These are phyloP conservation scores for Tachina fera DNA, from an alignment of 2,888 invertebrate genomes.

Conservation along the genomic window DNA sequence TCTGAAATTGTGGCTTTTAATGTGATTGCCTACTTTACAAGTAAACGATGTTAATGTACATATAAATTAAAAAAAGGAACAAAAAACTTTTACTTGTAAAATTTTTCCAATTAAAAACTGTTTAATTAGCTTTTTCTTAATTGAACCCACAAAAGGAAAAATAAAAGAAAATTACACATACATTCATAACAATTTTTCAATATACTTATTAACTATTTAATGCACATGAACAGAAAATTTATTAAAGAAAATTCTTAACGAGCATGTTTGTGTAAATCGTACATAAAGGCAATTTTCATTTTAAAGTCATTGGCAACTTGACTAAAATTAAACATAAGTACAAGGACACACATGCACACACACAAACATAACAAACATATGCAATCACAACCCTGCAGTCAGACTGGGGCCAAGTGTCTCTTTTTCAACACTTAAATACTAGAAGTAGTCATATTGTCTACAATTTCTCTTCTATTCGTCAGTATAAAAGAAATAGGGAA, in stretches of 20 bases:
- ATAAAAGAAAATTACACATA: background rate
- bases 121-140: conserved; percentile 55
- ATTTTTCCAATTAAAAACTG: conserved; percentile 63
- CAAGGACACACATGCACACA: background rate
- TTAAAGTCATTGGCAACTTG: conserved; percentile 28
- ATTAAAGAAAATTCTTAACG: conserved; percentile 34
- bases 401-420: too few relatives aligned
- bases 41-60: background rate
- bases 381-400: too few relatives aligned
- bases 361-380: too few relatives aligned
- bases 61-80: background rate
- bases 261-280: background rate
- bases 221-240: conserved; percentile 7
- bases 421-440: too few relatives aligned
- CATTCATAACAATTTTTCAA: background rate
- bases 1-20: conserved; percentile 1
- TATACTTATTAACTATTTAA: background rate
- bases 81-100: conserved; percentile 9
- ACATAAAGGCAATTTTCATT: conserved; percentile 22
- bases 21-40: background rate
- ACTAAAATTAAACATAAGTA: background rate
- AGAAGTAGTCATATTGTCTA: too few relatives aligned
- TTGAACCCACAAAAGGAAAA: conserved; percentile 13
- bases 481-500: too few relatives aligned
- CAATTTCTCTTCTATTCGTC: too few relatives aligned